A percentile compares a stretch with the other conserved stretches of the same genome.
These are phyloP conservation scores for Todiramphus chloris DNA, from an alignment of 2,113 vertebrate species.

Conservation along the genomic window DNA sequence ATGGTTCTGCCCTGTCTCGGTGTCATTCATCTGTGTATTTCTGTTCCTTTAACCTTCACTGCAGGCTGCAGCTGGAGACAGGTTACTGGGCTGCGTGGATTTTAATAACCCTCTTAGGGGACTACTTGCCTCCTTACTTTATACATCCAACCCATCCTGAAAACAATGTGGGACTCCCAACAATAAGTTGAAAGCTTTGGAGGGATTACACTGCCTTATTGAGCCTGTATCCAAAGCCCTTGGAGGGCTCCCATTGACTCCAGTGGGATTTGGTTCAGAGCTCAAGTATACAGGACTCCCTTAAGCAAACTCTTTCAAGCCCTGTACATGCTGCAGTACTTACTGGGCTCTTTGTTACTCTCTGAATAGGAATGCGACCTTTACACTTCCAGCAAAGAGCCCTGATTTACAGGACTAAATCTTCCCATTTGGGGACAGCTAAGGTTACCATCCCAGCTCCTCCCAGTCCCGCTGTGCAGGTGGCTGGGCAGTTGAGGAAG, in stretches of 20 bases:
- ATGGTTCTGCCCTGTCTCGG: neutral
- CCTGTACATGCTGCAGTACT: neutral
- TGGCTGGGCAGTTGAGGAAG: neutral
- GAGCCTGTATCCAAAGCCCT: constrained; percentile 17
- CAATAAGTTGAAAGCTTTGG: constrained; percentile 22
- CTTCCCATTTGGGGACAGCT: neutral
- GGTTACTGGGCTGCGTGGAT: neutral
- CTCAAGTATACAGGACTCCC: constrained; percentile 16
- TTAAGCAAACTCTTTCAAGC: constrained; percentile 52
- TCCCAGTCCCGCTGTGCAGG: neutral
- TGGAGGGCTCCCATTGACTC: constrained; percentile 41
- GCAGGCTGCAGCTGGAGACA: neutral
- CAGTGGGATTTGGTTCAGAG: constrained; percentile 34
- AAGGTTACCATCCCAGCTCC: constrained; percentile 34
- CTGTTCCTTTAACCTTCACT: neutral
- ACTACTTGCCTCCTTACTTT: neutral
- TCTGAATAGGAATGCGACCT: constrained; percentile 47
- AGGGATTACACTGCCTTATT: constrained; percentile 44
- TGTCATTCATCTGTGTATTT: neutral
- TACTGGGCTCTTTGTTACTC: constrained; percentile 36
- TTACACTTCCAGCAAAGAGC: constrained; percentile 24
- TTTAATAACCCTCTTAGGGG: neutral
- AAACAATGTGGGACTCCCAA: neutral
- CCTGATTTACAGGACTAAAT: constrained; percentile 18
- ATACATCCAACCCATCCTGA: neutral